Percentiles rank a stretch among this genome's conserved stretches.
These are phyloP conservation scores for Hemitrygon akajei DNA, from an alignment of 2,797 vertebrate species.

Conservation along the genomic window DNA sequence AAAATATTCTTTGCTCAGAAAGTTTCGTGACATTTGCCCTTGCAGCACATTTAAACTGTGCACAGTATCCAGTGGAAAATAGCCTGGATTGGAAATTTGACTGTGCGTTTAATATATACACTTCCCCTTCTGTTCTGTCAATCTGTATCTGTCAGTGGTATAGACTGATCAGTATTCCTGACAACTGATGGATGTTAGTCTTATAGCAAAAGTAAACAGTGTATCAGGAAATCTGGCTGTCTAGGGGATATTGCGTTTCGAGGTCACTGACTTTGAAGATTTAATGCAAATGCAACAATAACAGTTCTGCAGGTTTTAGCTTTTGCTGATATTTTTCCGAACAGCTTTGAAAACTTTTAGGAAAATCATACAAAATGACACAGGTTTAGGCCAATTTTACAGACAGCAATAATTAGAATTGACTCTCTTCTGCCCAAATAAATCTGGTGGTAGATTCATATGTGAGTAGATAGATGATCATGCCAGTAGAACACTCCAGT, in stretches of 20 bases:
- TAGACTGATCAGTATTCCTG: conserved; percentile 36
- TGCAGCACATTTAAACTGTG: conserved; percentile 22
- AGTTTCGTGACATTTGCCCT: conserved; percentile 31
- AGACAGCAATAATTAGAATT: background rate
- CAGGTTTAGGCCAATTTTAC: background rate
- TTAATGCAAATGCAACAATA: conserved; percentile 38
- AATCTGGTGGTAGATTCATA: background rate
- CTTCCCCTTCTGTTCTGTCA: conserved; percentile 29
- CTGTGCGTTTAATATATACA: conserved; percentile 9
- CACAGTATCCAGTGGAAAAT: conserved; percentile 28
- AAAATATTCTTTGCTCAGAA: conserved; percentile 37
- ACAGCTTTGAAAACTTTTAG: background rate
- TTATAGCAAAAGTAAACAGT: conserved; percentile 36
- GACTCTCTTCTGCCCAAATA: background rate
- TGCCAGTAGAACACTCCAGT: background rate
- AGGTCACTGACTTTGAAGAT: conserved; percentile 34
- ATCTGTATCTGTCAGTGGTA: conserved; percentile 30
- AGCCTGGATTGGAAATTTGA: conserved; percentile 26
- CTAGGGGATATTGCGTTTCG: conserved; percentile 34
- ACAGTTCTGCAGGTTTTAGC: background rate
- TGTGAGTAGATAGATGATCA: background rate
- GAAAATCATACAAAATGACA: background rate
- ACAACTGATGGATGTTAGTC: conserved; percentile 37
- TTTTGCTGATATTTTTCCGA: background rate
- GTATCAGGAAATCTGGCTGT: conserved; percentile 35